These are phyloP conservation scores for Stichopus chloronotus DNA, from an alignment of 35 echinoderm and acorn worm species.

Conservation along the genomic window DNA sequence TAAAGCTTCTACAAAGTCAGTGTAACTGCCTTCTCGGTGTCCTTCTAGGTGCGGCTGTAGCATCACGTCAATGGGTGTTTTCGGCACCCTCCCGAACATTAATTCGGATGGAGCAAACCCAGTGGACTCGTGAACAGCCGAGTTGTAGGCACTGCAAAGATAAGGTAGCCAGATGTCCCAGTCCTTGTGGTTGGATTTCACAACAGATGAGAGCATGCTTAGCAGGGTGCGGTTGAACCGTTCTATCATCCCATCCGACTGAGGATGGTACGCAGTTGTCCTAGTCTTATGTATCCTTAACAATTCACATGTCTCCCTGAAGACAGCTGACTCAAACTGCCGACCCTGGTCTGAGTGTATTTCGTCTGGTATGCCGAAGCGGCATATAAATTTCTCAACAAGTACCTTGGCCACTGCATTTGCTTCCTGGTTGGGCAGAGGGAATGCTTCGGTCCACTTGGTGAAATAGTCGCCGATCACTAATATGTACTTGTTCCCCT, in stretches of 20 bases:
- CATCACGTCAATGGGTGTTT: slow-evolving; percentile 26
- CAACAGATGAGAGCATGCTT: slow-evolving; percentile 48
- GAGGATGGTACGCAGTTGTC: slow-evolving; percentile 59
- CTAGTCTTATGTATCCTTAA: slow-evolving; percentile 39
- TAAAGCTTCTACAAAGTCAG: not conserved
- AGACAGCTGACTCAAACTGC: slow-evolving; percentile 63
- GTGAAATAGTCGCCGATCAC: slow-evolving; percentile 67
- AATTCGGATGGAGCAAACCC: slow-evolving; percentile 18
- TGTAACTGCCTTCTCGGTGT: not conserved
- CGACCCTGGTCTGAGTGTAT: slow-evolving; percentile 65
- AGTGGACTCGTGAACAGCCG: slow-evolving; percentile 22
- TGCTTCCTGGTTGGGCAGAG: slow-evolving; percentile 55
- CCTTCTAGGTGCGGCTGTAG: not conserved
- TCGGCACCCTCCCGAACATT: slow-evolving; percentile 39
- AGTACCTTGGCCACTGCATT: slow-evolving; percentile 41
- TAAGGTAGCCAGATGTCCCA: slow-evolving; percentile 66
- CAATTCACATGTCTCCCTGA: slow-evolving; percentile 47
- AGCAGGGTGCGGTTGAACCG: slow-evolving; percentile 30
- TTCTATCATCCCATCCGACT: slow-evolving; percentile 63
- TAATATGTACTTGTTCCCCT: slow-evolving; percentile 47
- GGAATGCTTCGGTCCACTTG: slow-evolving; percentile 68
- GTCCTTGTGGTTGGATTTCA: slow-evolving; percentile 25
- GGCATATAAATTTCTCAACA: slow-evolving; percentile 50
- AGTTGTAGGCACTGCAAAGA: slow-evolving; percentile 4
- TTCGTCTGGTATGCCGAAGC: slow-evolving; percentile 21